A percentile compares a stretch with the other conserved stretches of the same genome.
Conservation (phyloP, 2,888 invertebrate species). For the Xiphydria camelus region DNA sequence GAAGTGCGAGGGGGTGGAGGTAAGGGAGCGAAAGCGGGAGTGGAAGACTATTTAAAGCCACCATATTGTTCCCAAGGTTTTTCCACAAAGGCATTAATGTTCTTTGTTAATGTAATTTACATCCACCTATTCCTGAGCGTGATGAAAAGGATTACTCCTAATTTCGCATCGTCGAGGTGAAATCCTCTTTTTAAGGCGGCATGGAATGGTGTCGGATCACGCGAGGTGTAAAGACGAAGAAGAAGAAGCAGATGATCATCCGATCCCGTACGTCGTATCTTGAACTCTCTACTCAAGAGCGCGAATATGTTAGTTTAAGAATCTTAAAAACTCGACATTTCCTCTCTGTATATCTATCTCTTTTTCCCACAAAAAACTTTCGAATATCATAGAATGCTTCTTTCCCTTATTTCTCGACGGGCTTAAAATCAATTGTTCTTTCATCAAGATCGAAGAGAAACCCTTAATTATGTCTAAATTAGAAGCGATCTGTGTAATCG, state of each 20-base stretch:
- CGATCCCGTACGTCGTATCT: too few species aligned
- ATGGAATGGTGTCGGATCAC: background rate
- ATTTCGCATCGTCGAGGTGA: background rate
- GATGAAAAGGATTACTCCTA: background rate
- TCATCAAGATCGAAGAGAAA: too few species aligned
- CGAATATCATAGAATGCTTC: background rate
- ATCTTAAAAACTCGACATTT: too few species aligned
- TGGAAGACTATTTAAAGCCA: constrained; percentile 7
- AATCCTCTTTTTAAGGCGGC: background rate
- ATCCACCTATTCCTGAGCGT: background rate
- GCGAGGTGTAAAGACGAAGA: background rate
- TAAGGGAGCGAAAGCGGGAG: constrained; percentile 5
- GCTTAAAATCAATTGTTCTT: background rate
- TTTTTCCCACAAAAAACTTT: too few species aligned
- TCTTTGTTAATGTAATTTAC: constrained; percentile 7
- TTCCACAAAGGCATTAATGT: constrained; percentile 7
- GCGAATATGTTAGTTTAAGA: too few species aligned
- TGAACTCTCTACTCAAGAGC: too few species aligned
- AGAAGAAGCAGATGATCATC: background rate
- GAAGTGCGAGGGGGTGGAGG: background rate
- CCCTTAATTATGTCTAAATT: too few species aligned
- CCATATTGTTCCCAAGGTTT: constrained; percentile 7
- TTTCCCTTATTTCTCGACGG: background rate
- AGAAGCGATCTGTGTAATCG: too few species aligned
- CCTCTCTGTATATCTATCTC: too few species aligned